phyloP scores from a whole-genome alignment of 30 jellyfish, hydroid and myxozoan genomes.

The Aurelia sp. region DNA sequence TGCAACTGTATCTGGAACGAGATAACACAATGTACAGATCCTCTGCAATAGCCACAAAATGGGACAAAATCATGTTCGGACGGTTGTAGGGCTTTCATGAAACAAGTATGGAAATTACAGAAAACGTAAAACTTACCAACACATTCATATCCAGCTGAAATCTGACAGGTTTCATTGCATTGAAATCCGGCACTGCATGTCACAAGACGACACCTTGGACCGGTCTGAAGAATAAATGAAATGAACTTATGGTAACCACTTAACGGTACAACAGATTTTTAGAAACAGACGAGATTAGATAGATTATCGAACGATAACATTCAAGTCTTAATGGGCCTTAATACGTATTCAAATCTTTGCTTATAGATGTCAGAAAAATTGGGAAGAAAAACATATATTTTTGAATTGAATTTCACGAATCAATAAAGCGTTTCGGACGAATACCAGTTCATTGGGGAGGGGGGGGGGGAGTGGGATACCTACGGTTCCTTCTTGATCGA shows the following conservation, averaged over 20 bases:
- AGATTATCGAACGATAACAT: too few species aligned
- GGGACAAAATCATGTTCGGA: neutral
- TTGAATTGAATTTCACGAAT: too few species aligned
- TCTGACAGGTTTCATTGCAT: constrained; percentile 38
- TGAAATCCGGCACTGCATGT: constrained; percentile 27
- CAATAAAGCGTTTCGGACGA: too few species aligned
- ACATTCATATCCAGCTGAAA: constrained; percentile 17
- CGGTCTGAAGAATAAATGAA: constrained; percentile 18
- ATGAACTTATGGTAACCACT: neutral
- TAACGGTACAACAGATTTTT: neutral
- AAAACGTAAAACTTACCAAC: constrained; percentile 16
- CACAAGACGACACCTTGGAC: constrained; percentile 44
- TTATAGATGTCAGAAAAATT: too few species aligned
- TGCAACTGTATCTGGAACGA: too few species aligned
- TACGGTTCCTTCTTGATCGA: too few species aligned
- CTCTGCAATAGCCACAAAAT: neutral
- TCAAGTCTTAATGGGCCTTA: too few species aligned
- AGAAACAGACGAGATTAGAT: too few species aligned
- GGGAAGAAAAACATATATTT: too few species aligned
- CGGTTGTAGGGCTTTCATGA: neutral
- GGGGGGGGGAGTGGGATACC: too few species aligned
- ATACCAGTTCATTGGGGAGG: too few species aligned
- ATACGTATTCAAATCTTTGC: too few species aligned
- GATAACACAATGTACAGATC: neutral
- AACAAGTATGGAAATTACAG: neutral